These are phyloP conservation scores for Lasioglossum vierecki DNA, from an alignment of 2,888 invertebrate genomes.

Conservation along the genomic window DNA sequence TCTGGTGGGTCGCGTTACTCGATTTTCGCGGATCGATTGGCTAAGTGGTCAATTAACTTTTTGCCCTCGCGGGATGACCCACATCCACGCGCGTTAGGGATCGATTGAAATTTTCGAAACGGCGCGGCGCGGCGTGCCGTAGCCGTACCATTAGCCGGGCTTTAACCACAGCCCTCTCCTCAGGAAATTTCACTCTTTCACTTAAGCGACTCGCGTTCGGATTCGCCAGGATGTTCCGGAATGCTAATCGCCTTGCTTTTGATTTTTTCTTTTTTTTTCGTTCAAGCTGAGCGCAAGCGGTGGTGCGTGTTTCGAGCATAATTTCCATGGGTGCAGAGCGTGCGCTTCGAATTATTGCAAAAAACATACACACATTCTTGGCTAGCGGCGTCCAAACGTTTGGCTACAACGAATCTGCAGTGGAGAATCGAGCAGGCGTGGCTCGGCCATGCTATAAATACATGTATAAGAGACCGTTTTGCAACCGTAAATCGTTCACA, in stretches of 20 bases:
- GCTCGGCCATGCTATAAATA: constrained; percentile 24
- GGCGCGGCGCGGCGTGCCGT: neutral
- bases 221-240: constrained; percentile 12
- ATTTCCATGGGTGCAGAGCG: neutral
- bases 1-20: neutral
- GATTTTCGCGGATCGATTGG: neutral
- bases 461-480: constrained; percentile 20
- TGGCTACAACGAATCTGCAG: neutral
- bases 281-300: neutral
- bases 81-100: constrained; percentile 45
- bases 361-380: neutral
- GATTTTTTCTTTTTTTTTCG: neutral
- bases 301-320: neutral
- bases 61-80: constrained; percentile 43
- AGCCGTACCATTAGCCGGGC: constrained; percentile 18
- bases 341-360: neutral
- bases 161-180: constrained; percentile 16
- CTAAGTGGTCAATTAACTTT: constrained; percentile 71
- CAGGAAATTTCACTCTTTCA: constrained; percentile 30
- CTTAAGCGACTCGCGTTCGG: neutral
- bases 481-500: constrained; percentile 24
- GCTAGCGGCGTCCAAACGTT: neutral
- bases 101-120: constrained; percentile 33
- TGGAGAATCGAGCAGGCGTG: constrained; percentile 27
- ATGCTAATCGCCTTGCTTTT: constrained; percentile 24